These are phyloP conservation scores for Tyria jacobaeae DNA, from an alignment of 2,888 invertebrate species.

Conservation along the genomic window DNA sequence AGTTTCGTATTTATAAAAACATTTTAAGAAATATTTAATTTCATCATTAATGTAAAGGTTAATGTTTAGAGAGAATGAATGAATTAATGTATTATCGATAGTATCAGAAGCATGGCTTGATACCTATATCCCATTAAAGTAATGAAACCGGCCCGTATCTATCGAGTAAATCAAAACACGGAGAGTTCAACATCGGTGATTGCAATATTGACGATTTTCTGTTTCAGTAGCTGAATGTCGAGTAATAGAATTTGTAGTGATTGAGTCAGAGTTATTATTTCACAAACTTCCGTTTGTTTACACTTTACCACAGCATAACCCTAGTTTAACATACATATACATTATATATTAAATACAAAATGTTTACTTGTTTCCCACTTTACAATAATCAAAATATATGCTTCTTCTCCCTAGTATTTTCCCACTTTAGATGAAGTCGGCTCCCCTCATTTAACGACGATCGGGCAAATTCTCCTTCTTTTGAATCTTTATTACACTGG, in stretches of 20 bases:
- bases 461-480: too few species aligned
- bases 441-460: too few species aligned
- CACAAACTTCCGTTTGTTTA: background rate
- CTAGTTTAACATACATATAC: too few species aligned
- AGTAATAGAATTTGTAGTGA: too few species aligned
- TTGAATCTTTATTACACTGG: too few species aligned
- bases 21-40: too few species aligned
- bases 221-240: conserved; percentile 12
- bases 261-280: background rate
- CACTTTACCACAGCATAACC: background rate
- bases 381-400: too few species aligned
- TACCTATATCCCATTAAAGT: conserved; percentile 47
- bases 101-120: conserved; percentile 13
- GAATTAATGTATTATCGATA: conserved; percentile 12
- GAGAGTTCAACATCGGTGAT: conserved; percentile 16
- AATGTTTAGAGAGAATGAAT: conserved; percentile 1
- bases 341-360: too few species aligned
- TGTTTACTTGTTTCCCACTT: too few species aligned
- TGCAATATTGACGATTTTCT: conserved; percentile 37
- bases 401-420: too few species aligned
- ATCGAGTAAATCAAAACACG: conserved; percentile 51
- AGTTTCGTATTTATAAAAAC: too few species aligned
- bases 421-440: too few species aligned
- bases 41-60: background rate
- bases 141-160: conserved; percentile 45